A percentile compares a stretch with the other conserved stretches of the same genome.
Conservation (phyloP, 2,797 vertebrate species). For the Galagoides demidoff region DNA sequence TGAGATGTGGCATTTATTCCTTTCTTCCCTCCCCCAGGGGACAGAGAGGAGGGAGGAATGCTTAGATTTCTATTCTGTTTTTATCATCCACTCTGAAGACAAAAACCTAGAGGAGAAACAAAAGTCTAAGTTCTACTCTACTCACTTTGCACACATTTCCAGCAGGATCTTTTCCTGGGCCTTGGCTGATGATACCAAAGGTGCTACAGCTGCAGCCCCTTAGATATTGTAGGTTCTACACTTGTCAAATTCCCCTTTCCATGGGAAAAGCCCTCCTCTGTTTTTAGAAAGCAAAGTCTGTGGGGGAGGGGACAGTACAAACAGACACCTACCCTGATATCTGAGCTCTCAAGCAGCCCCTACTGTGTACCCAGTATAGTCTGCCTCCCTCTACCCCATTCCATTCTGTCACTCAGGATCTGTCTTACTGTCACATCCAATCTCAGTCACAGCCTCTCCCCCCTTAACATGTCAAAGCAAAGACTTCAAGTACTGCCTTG, state of each 20-base stretch:
- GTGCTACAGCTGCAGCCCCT: neutral
- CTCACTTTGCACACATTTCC: neutral
- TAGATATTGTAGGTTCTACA: neutral
- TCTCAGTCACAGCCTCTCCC: slow-evolving; percentile 63
- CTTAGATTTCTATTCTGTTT: slow-evolving; percentile 24
- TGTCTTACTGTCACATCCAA: slow-evolving; percentile 64
- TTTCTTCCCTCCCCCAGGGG: neutral
- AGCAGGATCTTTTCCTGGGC: neutral
- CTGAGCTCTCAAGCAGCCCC: neutral
- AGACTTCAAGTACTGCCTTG: slow-evolving; percentile 56
- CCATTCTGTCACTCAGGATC: slow-evolving; percentile 60
- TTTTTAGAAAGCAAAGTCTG: neutral
- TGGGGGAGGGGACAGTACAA: neutral
- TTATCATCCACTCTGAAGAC: neutral
- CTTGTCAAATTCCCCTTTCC: neutral
- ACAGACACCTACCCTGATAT: neutral
- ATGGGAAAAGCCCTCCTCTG: neutral
- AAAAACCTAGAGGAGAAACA: neutral
- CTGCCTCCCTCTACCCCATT: neutral
- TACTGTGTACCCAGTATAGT: neutral
- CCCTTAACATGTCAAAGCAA: slow-evolving; percentile 56
- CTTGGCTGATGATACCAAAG: neutral
- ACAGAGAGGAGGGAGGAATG: slow-evolving; percentile 35
- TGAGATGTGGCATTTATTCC: neutral
- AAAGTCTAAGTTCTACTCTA: neutral